Conservation (phyloP, 2,797 vertebrate species). For the Chromobotia macracanthus region DNA sequence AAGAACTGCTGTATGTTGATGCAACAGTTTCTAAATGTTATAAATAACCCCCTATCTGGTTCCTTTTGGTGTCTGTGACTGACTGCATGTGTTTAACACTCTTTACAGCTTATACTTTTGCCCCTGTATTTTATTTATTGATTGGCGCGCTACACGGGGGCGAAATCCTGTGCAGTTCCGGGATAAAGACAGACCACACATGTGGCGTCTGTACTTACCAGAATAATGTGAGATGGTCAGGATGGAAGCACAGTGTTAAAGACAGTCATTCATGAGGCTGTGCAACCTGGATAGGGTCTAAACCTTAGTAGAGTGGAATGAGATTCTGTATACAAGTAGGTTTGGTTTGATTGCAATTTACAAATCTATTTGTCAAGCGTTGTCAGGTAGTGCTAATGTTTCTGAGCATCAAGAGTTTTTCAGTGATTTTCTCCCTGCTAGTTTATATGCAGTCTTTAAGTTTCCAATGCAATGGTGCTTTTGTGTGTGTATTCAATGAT, state of each 20-base stretch:
- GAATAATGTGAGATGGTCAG: constrained; percentile 76
- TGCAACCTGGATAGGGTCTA: constrained; percentile 14
- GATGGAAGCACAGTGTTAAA: constrained; percentile 68
- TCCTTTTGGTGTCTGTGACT: constrained; percentile 37
- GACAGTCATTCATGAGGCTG: constrained; percentile 71
- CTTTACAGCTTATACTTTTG: constrained; percentile 47
- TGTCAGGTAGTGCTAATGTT: background rate
- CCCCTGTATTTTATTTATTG: constrained; percentile 45
- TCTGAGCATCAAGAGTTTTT: background rate
- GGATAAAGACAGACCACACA: constrained; percentile 75
- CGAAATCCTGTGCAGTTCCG: constrained; percentile 7
- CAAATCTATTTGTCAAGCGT: background rate
- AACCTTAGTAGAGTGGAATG: background rate
- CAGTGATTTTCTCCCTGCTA: background rate
- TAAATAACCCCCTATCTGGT: constrained; percentile 22
- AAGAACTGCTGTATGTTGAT: constrained; percentile 43
- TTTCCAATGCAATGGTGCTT: too few relatives aligned
- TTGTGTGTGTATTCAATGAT: too few relatives aligned
- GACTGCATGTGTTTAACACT: constrained; percentile 48
- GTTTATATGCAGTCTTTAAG: too few relatives aligned
- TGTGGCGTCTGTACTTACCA: constrained; percentile 75
- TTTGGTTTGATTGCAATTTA: background rate
- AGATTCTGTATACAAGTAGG: background rate
- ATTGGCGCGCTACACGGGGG: constrained; percentile 25
- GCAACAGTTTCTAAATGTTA: constrained; percentile 38